These are phyloP conservation scores for Perca flavescens DNA, from an alignment of 2,113 vertebrate genomes.

Conservation along the genomic window DNA sequence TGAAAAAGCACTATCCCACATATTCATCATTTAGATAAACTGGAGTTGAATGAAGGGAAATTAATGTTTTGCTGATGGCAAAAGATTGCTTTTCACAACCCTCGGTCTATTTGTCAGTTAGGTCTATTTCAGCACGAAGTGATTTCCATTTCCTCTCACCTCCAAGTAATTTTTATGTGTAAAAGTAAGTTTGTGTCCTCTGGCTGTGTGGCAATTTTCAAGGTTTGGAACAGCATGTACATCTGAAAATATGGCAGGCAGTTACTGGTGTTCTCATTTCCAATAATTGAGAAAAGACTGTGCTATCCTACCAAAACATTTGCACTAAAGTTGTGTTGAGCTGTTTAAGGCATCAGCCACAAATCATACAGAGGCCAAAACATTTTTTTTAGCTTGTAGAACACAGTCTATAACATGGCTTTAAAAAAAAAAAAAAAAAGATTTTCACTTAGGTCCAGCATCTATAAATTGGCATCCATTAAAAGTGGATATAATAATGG, in stretches of 20 bases:
- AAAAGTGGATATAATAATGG: not conserved
- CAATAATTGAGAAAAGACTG: conserved; percentile 21
- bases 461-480: not conserved
- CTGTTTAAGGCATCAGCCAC: not conserved
- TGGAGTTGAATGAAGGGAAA: conserved; percentile 47
- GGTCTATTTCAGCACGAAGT: conserved; percentile 58
- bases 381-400: not conserved
- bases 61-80: conserved; percentile 52
- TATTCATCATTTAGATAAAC: conserved; percentile 36
- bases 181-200: conserved; percentile 68
- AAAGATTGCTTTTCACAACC: conserved; percentile 56
- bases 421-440: not conserved
- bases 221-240: conserved; percentile 42
- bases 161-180: conserved; percentile 68
- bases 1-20: conserved; percentile 21
- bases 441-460: not conserved
- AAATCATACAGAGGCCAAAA: not conserved
- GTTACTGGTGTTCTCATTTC: conserved; percentile 39
- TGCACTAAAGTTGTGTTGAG: conserved; percentile 10
- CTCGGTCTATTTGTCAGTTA: conserved; percentile 68
- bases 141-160: conserved; percentile 69
- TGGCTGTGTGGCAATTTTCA: conserved; percentile 46
- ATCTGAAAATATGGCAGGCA: conserved; percentile 48
- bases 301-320: not conserved
- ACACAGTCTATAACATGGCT: not conserved